Base-by-base conservation (phyloP, 1,140 invertebrate species). In the Cepaea nemoralis region DNA sequence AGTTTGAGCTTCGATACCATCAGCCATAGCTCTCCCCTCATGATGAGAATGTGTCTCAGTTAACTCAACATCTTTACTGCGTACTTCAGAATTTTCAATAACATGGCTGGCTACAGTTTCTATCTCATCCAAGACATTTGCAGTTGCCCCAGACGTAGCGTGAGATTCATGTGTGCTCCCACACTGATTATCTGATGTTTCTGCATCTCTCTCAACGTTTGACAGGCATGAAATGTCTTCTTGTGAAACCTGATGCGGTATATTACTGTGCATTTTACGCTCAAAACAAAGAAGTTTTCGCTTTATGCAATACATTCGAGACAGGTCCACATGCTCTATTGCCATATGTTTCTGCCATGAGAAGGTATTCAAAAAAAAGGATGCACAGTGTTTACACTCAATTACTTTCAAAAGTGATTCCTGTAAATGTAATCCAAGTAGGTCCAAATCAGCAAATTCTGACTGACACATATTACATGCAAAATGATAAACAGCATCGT, bases 311-410 rank as follows among this genome's bases (percentile, higher is more conserved):
- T 74, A 74, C 42, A 50, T 42, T 6, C 42, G 39, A n/a, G 71
- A 27, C 31, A 33, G 24, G 19, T n/a, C n/a, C 24, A 27, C 14
- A 45, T 74, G 71, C 16, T 74, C 42, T 33, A 14, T 42, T 3
- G 71, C 2, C 42, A 33, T 42, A 19, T 74, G 71, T 33, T 74
- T 74, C 33, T 74, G 71, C 71, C 71, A 74, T n/a, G 71, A 74
- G 27, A 45, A 33, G 33, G 42, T 3, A 74, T 74, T 48, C 8
- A 74, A 35, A 74, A 74, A 74, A 27, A 31, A 48, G 27, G 42
- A 50, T 27, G n/a, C 40, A 74, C 71, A 74, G 42, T 74, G 42
- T 45, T 74, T 74, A 45, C 71, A 74, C 14, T 48, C 40, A n/a
- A 74, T 31, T 33, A 74, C 42, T 48, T 74, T 74, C 40, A 74